Evolutionary conservation across 1,140 invertebrate species (phyloP).

Genomic region (Globodera rostochiensis): DNA sequence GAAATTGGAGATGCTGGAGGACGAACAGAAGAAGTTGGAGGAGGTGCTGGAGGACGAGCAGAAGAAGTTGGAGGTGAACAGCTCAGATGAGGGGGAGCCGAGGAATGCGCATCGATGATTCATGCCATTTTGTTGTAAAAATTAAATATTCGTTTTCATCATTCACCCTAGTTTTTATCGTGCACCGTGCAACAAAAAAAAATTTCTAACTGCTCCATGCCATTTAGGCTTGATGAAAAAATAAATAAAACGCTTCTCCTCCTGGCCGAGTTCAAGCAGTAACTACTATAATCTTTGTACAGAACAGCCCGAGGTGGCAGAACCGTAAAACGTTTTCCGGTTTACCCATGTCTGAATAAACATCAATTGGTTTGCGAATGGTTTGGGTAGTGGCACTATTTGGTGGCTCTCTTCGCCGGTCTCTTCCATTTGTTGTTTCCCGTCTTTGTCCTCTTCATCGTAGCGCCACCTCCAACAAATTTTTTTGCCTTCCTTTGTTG

Average conservation of each 20-base stretch:
- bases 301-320: too few species aligned
- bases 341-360: too few species aligned
- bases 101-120: neutral
- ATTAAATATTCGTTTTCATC: neutral
- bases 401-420: neutral
- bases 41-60: neutral
- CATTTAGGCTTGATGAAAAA: too few species aligned
- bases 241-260: too few species aligned
- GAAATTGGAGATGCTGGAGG: neutral
- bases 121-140: neutral
- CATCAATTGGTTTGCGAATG: too few species aligned
- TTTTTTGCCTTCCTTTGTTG: neutral
- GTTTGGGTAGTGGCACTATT: neutral
- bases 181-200: too few species aligned
- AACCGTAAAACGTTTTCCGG: too few species aligned
- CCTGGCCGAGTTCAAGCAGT: too few species aligned
- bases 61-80: neutral
- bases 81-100: neutral
- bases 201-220: too few species aligned
- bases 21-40: neutral
- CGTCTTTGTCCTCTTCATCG: neutral
- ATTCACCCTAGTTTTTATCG: too few species aligned
- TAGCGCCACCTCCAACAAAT: neutral
- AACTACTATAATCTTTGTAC: too few species aligned
- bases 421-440: neutral